Conservation (phyloP, 1,140 invertebrate genomes). For the Drosophila nannoptera region DNA sequence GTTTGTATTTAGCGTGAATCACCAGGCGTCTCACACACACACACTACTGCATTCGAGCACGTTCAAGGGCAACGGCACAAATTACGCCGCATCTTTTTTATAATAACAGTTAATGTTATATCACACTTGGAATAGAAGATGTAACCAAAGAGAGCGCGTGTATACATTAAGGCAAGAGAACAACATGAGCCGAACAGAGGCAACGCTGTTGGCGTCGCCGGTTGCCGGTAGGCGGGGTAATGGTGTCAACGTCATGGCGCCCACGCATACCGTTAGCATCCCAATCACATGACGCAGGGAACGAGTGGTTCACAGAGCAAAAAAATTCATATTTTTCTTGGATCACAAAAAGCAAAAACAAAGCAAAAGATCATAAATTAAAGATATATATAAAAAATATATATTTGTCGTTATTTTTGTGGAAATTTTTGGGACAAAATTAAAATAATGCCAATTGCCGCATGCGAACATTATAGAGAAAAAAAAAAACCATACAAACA, state of each 20-base stretch:
- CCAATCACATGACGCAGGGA: conserved; percentile 66
- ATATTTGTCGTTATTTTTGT: conserved; percentile 18
- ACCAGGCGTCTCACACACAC: conserved; percentile 10
- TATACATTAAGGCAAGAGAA: neutral
- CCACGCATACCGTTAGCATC: conserved; percentile 43
- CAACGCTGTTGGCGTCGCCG: conserved; percentile 5
- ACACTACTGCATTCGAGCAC: conserved; percentile 5
- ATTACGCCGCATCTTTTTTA: conserved; percentile 23
- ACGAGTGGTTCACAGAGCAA: conserved; percentile 33
- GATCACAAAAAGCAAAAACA: conserved; percentile 38
- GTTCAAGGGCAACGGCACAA: conserved; percentile 59
- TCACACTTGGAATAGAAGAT: conserved; percentile 21
- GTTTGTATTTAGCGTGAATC: conserved; percentile 7
- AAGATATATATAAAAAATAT: conserved; percentile 15
- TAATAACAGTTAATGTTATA: conserved; percentile 36
- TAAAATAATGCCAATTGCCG: conserved; percentile 38
- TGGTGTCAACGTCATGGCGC: conserved; percentile 63
- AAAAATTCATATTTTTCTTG: conserved; percentile 34
- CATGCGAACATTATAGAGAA: conserved; percentile 27
- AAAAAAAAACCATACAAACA: conserved; percentile 16
- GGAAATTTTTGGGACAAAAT: conserved; percentile 53
- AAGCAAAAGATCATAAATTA: conserved; percentile 32
- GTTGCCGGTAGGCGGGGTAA: neutral
- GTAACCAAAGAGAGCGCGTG: conserved; percentile 3
- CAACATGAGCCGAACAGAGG: conserved; percentile 16